Conservation (phyloP, 2,113 vertebrate species). For the Macquaria australasica region DNA sequence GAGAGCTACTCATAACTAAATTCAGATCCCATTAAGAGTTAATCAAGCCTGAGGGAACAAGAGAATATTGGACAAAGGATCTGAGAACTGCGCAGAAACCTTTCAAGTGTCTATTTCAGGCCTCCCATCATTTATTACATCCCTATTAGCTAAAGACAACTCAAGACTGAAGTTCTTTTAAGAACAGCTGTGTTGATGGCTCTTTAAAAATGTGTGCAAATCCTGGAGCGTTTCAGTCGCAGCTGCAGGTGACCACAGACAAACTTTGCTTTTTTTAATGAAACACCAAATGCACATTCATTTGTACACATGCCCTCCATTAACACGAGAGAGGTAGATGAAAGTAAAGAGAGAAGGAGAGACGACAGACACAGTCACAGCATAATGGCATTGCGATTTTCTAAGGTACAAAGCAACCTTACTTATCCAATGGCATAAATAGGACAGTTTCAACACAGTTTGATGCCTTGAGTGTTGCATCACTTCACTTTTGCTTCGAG, state of each 20-base stretch:
- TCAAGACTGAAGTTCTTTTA: neutral
- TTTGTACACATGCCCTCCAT: conserved; percentile 25
- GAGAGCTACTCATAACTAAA: conserved; percentile 32
- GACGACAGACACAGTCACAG: conserved; percentile 34
- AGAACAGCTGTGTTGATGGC: neutral
- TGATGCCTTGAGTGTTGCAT: conserved; percentile 30
- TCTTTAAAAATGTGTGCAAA: neutral
- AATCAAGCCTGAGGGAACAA: conserved; percentile 32
- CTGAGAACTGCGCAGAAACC: neutral
- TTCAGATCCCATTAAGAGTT: conserved; percentile 51
- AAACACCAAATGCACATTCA: conserved; percentile 54
- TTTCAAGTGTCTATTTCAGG: conserved; percentile 16
- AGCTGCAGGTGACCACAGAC: conserved; percentile 20
- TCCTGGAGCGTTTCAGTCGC: neutral
- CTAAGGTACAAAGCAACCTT: conserved; percentile 21
- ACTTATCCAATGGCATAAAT: conserved; percentile 42
- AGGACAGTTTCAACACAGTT: conserved; percentile 30
- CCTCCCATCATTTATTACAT: neutral
- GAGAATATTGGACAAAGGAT: conserved; percentile 8
- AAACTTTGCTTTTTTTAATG: conserved; percentile 37
- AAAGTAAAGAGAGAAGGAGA: conserved; percentile 13
- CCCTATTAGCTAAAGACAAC: conserved; percentile 12
- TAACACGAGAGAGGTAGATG: conserved; percentile 37
- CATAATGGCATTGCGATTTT: conserved; percentile 29
- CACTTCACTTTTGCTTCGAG: conserved; percentile 25